A percentile compares a stretch with the other conserved stretches of the same genome.
Conservation (phyloP, 2,113 vertebrate species). For the Vimba vimba region DNA sequence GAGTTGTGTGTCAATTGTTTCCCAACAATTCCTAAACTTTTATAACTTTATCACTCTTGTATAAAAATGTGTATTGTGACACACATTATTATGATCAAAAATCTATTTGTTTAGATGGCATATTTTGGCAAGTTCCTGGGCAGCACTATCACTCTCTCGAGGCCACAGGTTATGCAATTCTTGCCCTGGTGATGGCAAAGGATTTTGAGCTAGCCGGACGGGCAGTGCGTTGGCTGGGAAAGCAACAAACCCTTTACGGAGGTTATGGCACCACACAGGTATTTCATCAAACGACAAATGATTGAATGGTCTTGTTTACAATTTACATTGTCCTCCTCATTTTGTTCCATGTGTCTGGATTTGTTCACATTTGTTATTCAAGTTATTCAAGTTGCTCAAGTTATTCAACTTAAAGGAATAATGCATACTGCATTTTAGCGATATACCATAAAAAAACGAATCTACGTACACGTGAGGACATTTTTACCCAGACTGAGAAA, state of each 20-base stretch:
- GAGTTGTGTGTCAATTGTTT: too few species aligned
- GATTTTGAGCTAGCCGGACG: conserved; percentile 58
- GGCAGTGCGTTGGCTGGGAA: conserved; percentile 80
- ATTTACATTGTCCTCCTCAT: not conserved
- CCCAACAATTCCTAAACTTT: not conserved
- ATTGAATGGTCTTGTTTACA: not conserved
- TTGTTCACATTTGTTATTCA: too few species aligned
- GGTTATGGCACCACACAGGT: conserved; percentile 90
- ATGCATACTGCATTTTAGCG: not conserved
- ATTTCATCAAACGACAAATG: not conserved
- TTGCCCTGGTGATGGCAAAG: conserved; percentile 77
- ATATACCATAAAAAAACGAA: not conserved
- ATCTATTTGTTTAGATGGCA: conserved; percentile 60
- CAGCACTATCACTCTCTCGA: conserved; percentile 79
- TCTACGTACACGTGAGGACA: not conserved
- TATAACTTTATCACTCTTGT: not conserved
- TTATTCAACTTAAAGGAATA: not conserved
- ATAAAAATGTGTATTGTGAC: not conserved
- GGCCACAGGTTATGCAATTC: conserved; percentile 85
- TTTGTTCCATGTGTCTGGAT: not conserved
- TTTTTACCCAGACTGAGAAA: not conserved
- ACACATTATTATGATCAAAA: not conserved
- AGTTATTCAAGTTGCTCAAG: too few species aligned
- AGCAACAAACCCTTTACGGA: conserved; percentile 77
- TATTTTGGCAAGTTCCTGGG: conserved; percentile 75